Evolutionary conservation across 2,113 vertebrate species (phyloP), one percentile per base, ranked within the genome.

Genomic region (Trematomus loennbergii): DNA sequence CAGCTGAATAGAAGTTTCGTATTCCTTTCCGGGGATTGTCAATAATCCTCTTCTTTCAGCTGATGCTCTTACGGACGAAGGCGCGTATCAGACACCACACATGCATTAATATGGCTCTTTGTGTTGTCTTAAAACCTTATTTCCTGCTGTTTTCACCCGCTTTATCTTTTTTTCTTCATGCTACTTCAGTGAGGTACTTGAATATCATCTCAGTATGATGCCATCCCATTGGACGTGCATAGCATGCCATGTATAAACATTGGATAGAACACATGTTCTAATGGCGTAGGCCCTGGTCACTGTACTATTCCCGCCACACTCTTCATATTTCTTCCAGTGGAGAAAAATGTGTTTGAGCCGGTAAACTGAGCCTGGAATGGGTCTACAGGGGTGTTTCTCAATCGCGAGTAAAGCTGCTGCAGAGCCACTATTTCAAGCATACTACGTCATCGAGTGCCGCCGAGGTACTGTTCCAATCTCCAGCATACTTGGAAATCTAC

Each of bases 41-140:
- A 81, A 89, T 83, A 75, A 77, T 80, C 36, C 64, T 36, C 22
- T 65, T 72, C 36, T 70, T 61, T 78, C 62, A 65, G 45, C 60
- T 57, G 54, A 72, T 84, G 58, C 46, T 80, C 46, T 64, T 62
- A 57, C 55, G 69, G 66, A 69, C 13, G 54, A 81, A 69, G 22
- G 33, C 5, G 0, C 48, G 4, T 52, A 70, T 80, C 10, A 25
- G 40, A 77, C 29, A 29, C 29, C 33, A 59, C 75, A 67, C 45
- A 55, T 17, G 65, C 43, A 25, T 69, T 79, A 65, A 72, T 57
- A 52, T 13, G 54, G 22, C 33, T 62, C 33, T 58, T 79, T 88
- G 59, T 91, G 48, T 65, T 43, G 25, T 58, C 53, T 53, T 40
- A 7, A 65, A 78, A 66, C 25, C 1, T 43, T 33, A 20, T 66